phyloP scores from a whole-genome alignment of 2,888 invertebrate genomes.

The Myopa testacea region DNA sequence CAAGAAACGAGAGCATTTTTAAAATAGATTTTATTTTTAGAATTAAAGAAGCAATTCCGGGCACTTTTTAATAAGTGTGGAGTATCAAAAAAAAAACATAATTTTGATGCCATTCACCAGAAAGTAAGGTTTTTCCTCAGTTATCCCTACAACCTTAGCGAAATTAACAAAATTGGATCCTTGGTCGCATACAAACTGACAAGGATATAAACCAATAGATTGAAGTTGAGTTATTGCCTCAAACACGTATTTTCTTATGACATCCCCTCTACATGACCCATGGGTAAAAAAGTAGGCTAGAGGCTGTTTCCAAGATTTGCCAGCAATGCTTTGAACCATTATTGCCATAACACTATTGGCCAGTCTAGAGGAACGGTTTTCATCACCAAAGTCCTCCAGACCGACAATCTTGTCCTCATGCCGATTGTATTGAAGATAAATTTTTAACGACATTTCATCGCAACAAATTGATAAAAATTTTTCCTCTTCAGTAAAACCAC shows the following conservation, averaged over 20 bases:
- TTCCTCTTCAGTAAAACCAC: constrained; percentile 19
- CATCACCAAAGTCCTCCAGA: constrained; percentile 9
- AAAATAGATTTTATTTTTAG: constrained; percentile 25
- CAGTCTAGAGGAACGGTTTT: constrained; percentile 4
- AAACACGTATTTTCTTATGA: constrained; percentile 2
- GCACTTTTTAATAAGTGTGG: constrained; percentile 37
- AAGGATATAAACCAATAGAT: constrained; percentile 17
- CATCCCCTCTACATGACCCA: constrained; percentile 4
- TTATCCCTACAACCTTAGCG: constrained; percentile 21
- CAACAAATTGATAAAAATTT: neutral
- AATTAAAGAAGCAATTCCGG: constrained; percentile 32
- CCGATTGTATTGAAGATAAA: neutral
- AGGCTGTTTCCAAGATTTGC: neutral
- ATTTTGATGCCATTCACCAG: constrained; percentile 21
- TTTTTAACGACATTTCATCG: constrained; percentile 24
- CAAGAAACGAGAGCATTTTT: neutral
- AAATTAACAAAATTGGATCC: constrained; percentile 34
- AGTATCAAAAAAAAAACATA: constrained; percentile 28
- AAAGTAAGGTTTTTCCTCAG: constrained; percentile 18
- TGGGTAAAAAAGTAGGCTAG: neutral
- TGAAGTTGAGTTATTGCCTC: constrained; percentile 16
- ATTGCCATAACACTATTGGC: neutral
- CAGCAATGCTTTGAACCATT: constrained; percentile 2
- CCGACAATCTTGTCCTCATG: constrained; percentile 6
- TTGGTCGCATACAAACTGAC: constrained; percentile 38